Conservation (phyloP, 2,888 invertebrate genomes). For the Habrosyne pyritoides region DNA sequence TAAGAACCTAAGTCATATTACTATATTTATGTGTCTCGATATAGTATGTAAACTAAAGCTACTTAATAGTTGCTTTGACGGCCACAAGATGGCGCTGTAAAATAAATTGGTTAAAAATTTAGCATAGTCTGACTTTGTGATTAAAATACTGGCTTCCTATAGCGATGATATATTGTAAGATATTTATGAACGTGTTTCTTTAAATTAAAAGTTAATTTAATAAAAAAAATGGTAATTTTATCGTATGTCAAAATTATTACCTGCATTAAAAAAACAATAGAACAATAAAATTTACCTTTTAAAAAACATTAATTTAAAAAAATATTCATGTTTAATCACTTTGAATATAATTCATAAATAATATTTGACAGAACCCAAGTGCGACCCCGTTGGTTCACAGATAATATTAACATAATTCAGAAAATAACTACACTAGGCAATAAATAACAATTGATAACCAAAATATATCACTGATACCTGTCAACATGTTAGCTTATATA, state of each 20-base stretch:
- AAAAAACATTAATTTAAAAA: no score
- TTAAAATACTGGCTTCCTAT: slow-evolving; percentile 16
- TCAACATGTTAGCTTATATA: slow-evolving; percentile 1
- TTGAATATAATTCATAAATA: no score
- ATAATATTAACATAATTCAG: not conserved
- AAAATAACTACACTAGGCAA: not conserved
- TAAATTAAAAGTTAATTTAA: not conserved
- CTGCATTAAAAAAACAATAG: no score
- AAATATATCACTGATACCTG: slow-evolving; percentile 9
- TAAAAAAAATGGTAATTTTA: not conserved
- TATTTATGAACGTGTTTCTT: not conserved
- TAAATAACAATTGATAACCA: slow-evolving; percentile 3
- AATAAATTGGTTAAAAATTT: not conserved
- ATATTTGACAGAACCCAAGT: not conserved
- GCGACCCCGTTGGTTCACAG: not conserved
- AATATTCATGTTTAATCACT: no score
- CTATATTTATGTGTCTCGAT: slow-evolving; percentile 5
- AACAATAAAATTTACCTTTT: no score
- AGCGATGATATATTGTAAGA: slow-evolving; percentile 1
- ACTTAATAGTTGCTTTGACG: not conserved
- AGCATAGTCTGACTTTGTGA: slow-evolving; percentile 35
- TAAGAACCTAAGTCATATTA: slow-evolving; percentile 12
- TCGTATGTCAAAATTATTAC: no score
- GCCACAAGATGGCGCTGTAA: slow-evolving; percentile 12
- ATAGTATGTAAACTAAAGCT: not conserved